Evolutionary conservation across 37 sponge, comb jelly and placozoan species (phyloP), one percentile per base, ranked within the genome.

Genomic region (Chondrilla cf. caribensis): DNA sequence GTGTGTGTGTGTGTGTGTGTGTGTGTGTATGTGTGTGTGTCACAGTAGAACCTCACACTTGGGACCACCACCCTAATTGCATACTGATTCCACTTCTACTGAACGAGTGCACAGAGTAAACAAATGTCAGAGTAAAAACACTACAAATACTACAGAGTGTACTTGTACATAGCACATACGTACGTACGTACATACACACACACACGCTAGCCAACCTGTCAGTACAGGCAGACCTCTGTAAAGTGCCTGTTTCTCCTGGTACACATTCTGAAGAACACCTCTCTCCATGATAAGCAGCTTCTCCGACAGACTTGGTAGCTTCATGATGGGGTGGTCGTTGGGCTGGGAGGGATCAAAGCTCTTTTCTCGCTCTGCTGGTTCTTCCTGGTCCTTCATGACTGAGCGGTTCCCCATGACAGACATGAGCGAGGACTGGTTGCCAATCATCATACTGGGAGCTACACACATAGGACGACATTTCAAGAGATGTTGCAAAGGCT

Each of bases 191-290:
- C 64, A 60, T 5, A 60, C 64, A 60, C 64, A 60, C 64, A 60
- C 28, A 29, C 68, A 67, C 68, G 29, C 68, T 14, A 47, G 51
- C 51, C 29, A 33, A 93, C 97, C 97, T 81, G 33, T 29, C 15
- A 96, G 51, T 0, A 79, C 73, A 9, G 82, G 59, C 35, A 96
- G 72, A 22, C 88, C 88, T 36, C 97, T 83, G 78, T 96, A 98
- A 21, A 86, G 78, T 24, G 99, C 99, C 70, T 96, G 99, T 80
- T 90, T 91, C 0, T 66, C 58, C 83, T 98, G 99, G 54, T 86
- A 94, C 21, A 82, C 42, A 60, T 98, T 98, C 86, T 83, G 79
- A 7, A 86, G 90, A 22, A 98, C 87, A 18, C 84, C 97, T 82
- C 93, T 89, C 87, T 98, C 99, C 78, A 89, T 71, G 24, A 89